Conservation (phyloP, 2,113 vertebrate genomes). For the Alosa alosa region DNA sequence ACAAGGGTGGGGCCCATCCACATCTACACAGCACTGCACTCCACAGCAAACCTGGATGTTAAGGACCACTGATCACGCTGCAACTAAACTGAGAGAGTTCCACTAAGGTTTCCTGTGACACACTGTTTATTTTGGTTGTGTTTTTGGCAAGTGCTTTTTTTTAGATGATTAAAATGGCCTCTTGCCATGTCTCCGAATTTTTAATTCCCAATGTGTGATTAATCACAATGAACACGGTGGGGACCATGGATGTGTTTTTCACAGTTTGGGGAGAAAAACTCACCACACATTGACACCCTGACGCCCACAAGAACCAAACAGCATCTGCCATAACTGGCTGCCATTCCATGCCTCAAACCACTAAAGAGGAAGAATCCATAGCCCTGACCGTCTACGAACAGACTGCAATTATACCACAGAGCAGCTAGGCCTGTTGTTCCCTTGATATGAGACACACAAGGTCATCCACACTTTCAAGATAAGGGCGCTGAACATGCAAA, state of each 20-base stretch:
- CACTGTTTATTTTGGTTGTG: background rate
- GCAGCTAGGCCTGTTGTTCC: background rate
- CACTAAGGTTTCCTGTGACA: background rate
- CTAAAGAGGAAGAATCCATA: background rate
- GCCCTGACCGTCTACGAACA: background rate
- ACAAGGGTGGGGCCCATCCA: no score
- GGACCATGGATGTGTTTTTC: background rate
- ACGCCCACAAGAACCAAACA: background rate
- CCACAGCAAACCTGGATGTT: no score
- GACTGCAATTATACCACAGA: background rate
- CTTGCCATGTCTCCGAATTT: background rate
- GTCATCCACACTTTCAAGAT: background rate
- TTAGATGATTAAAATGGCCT: background rate
- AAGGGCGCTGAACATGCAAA: background rate
- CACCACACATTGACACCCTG: background rate
- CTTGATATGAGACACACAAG: background rate
- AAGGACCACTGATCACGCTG: no score
- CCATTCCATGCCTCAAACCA: background rate
- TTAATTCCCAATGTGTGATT: background rate
- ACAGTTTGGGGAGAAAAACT: background rate
- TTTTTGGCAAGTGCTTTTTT: background rate
- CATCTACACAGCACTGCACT: no score
- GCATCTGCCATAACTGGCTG: constrained; percentile 7
- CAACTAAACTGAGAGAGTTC: no score
- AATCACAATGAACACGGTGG: background rate